Evolutionary conservation across 2,888 invertebrate genomes (phyloP), one percentile per base, ranked within the genome.

Genomic region (Meandrusa payeni): DNA sequence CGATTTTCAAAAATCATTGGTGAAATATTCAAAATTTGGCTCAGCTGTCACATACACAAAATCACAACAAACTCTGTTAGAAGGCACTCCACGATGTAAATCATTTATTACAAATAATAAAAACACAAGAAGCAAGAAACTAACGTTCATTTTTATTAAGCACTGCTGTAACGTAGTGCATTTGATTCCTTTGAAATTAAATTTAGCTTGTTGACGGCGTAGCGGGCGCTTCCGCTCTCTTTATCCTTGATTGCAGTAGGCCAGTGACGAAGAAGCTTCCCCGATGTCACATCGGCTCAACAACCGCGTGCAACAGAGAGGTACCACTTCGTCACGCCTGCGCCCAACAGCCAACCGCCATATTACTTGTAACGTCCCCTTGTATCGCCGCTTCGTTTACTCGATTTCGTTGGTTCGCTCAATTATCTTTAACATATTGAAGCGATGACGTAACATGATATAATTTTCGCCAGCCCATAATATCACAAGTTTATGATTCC

Each of bases 321-420:
- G 59, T 75, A 67, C 54, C 57, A 48, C 59, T 49, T 47, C 59
- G 54, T 55, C 61, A 71, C 78, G 82, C 79, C 68, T 81, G 82
- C 82, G 82, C 78, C 45, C 45, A 50, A 31, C 61, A 49, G 48
- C 50, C 64, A 59, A 22, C 46, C 67, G 67, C 69, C 72, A 74
- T 76, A 66, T 73, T 73, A 74, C 74, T 65, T 71, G 70, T 76
- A 76, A 42, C 28, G 34, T 19, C 71, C 69, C 7, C 24, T 10
- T 15, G 15, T 15, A 15, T 2, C 15, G 4, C 15, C 2, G 15
- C 15, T 4, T 15, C 2, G 2, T 15, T 61, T 68, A 69, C 71
- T 66, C 64, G 66, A 64, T 66, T 74, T 76, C 74, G 77, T 76
- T 78, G 74, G 69, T 71, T 72, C 67, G 64, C 61, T 74, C 77